Conservation (phyloP, 2,888 invertebrate genomes). For the Lypha dubia region DNA sequence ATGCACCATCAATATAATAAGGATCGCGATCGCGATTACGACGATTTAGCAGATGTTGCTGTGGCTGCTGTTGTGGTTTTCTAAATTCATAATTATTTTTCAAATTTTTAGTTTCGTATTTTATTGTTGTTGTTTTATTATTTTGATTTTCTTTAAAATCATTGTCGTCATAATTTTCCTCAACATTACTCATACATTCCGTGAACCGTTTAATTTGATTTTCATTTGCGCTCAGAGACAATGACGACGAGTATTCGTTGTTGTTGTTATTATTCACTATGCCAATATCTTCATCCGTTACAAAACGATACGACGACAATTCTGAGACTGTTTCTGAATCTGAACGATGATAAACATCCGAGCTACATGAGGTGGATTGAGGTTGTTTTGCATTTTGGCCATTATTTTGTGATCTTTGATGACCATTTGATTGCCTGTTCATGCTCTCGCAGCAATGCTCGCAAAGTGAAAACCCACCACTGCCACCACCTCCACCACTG, state of each 20-base stretch:
- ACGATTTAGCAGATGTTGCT: constrained; percentile 34
- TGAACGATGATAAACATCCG: constrained; percentile 76
- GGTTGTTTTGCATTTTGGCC: constrained; percentile 32
- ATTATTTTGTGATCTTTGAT: constrained; percentile 26
- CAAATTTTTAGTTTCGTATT: constrained; percentile 57
- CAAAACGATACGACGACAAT: constrained; percentile 82
- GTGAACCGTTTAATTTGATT: constrained; percentile 48
- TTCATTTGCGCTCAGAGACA: constrained; percentile 67
- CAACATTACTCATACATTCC: constrained; percentile 59
- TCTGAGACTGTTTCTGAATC: constrained; percentile 81
- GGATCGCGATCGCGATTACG: too few species aligned
- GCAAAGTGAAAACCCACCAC: constrained; percentile 76
- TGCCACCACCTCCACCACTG: too few species aligned
- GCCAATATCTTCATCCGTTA: constrained; percentile 80
- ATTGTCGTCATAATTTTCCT: constrained; percentile 56
- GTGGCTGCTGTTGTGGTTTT: constrained; percentile 7
- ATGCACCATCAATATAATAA: constrained; percentile 43
- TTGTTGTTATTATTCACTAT: constrained; percentile 71
- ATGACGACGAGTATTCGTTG: constrained; percentile 69
- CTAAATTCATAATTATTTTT: constrained; percentile 55
- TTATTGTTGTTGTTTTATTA: constrained; percentile 44
- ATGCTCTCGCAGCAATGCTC: constrained; percentile 79
- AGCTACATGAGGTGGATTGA: constrained; percentile 70
- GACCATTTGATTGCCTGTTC: constrained; percentile 43
- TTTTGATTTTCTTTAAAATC: constrained; percentile 47